phyloP scores from a whole-genome alignment of 2,113 vertebrate species.

The Dendropsophus ebraccatus region DNA sequence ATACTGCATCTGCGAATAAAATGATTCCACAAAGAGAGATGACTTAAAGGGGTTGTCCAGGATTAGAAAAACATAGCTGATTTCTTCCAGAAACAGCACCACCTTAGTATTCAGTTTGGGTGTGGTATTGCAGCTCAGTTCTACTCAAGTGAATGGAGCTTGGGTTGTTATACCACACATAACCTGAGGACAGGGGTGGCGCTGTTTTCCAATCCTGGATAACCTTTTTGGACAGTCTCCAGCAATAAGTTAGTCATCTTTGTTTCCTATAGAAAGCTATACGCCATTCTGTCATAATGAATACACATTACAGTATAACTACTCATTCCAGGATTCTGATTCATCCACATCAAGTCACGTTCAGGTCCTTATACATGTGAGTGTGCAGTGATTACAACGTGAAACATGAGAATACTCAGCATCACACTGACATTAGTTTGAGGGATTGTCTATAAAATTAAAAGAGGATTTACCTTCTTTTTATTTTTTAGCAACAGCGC shows the following conservation, averaged over 20 bases:
- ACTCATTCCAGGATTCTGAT: not conserved
- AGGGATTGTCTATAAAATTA: not conserved
- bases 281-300: not conserved
- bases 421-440: not conserved
- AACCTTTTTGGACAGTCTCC: too few species aligned
- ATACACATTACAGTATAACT: not conserved
- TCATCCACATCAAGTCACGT: not conserved
- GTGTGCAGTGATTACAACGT: not conserved
- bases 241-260: not conserved
- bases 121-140: too few species aligned
- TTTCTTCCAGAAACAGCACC: too few species aligned
- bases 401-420: not conserved
- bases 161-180: too few species aligned
- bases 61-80: too few species aligned
- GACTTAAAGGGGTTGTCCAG: too few species aligned
- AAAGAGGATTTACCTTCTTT: too few species aligned
- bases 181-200: too few species aligned
- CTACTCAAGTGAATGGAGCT: too few species aligned
- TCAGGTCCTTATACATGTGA: not conserved
- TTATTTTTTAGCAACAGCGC: not conserved
- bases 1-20: not conserved
- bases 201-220: too few species aligned
- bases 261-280: not conserved
- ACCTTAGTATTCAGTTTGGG: too few species aligned
- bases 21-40: too few species aligned